Conservation (phyloP, 2,797 vertebrate species). For the Chromis chromis region DNA sequence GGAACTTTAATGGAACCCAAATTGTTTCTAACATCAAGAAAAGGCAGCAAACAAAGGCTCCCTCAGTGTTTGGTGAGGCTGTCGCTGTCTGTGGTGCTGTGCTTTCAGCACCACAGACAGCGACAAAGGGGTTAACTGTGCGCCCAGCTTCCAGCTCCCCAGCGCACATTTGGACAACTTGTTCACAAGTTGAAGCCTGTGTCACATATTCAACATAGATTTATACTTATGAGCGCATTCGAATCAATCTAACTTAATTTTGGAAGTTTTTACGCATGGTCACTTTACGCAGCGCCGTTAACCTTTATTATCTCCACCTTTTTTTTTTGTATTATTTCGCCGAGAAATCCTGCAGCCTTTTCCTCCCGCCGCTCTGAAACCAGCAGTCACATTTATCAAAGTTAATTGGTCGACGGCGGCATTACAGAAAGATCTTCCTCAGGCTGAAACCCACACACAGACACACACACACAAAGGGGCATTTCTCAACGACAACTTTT, state of each 20-base stretch:
- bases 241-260: constrained; percentile 2
- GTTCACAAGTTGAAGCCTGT: constrained; percentile 23
- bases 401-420: constrained; percentile 76
- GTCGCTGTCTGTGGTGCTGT: constrained; percentile 62
- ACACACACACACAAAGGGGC: background rate
- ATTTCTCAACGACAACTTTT: constrained; percentile 48
- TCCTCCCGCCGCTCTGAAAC: constrained; percentile 46
- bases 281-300: constrained; percentile 5
- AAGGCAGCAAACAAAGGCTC: background rate
- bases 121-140: constrained; percentile 18
- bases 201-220: background rate
- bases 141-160: constrained; percentile 5
- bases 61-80: constrained; percentile 3
- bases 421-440: constrained; percentile 56
- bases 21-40: background rate
- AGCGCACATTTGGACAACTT: constrained; percentile 24
- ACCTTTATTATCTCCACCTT: constrained; percentile 37
- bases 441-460: constrained; percentile 29
- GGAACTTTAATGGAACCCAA: background rate
- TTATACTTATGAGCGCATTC: background rate
- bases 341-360: constrained; percentile 25
- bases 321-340: constrained; percentile 4
- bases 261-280: background rate
- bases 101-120: constrained; percentile 78
- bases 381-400: constrained; percentile 76